These are phyloP conservation scores for Scolopax rusticola DNA, from an alignment of 2,797 vertebrate species.

Conservation along the genomic window DNA sequence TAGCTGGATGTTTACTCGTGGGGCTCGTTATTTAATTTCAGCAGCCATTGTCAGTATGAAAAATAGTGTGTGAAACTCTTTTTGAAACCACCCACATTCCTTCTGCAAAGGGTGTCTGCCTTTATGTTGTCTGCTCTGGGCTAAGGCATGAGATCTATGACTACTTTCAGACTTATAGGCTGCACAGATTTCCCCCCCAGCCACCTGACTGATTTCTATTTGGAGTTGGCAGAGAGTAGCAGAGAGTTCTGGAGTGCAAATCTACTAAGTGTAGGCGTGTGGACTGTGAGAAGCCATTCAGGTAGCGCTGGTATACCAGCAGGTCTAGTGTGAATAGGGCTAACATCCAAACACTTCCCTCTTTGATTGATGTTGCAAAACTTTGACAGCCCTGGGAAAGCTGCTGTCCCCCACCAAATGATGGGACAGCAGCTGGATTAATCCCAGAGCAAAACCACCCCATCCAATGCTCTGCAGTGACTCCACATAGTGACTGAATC, in stretches of 20 bases:
- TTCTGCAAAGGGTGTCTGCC: background rate
- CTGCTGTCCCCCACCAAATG: background rate
- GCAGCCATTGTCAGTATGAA: background rate
- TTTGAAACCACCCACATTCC: background rate
- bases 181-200: background rate
- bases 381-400: background rate
- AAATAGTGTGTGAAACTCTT: background rate
- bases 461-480: background rate
- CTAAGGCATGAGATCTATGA: accelerated
- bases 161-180: background rate
- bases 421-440: background rate
- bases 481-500: background rate
- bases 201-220: background rate
- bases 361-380: background rate
- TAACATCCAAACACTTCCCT: background rate
- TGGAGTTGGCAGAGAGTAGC: background rate
- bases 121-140: background rate
- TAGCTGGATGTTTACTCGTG: background rate
- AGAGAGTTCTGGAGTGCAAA: background rate
- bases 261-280: background rate
- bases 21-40: background rate
- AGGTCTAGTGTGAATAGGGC: background rate
- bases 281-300: background rate
- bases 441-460: background rate
- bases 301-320: background rate